A percentile compares a stretch with the other conserved stretches of the same genome.
Conservation (phyloP, 1,140 invertebrate genomes). For the Drosophila carrolli region DNA sequence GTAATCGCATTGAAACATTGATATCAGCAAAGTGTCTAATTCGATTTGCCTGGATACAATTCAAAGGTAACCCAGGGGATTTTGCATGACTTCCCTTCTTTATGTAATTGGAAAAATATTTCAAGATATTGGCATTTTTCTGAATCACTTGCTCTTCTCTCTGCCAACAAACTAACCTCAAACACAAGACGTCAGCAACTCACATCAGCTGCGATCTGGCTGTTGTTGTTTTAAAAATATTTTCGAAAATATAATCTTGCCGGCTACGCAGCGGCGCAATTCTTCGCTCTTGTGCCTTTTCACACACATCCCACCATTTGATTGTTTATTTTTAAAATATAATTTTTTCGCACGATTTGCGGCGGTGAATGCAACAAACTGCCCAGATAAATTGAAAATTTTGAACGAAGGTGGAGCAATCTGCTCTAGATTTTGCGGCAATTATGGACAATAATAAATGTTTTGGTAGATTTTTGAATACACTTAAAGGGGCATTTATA, state of each 20-base stretch:
- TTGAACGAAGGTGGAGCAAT: conserved; percentile 6
- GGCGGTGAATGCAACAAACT: conserved; percentile 21
- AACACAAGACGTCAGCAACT: conserved; percentile 43
- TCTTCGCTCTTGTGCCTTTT: conserved; percentile 8
- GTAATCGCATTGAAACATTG: conserved; percentile 56
- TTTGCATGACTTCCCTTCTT: conserved; percentile 8
- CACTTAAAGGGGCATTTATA: not conserved
- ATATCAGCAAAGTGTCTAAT: conserved; percentile 44
- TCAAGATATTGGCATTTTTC: conserved; percentile 11
- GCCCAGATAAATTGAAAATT: conserved; percentile 8
- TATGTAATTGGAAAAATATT: conserved; percentile 44
- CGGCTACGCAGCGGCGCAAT: conserved; percentile 50
- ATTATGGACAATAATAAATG: not conserved
- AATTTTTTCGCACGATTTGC: conserved; percentile 71
- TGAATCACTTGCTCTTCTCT: not conserved
- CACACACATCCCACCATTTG: conserved; percentile 24
- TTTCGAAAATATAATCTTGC: conserved; percentile 72
- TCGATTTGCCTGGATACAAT: conserved; percentile 12
- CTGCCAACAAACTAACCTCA: conserved; percentile 31
- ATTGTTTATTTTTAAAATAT: conserved; percentile 81
- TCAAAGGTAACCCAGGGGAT: conserved; percentile 3
- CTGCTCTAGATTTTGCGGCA: conserved; percentile 7
- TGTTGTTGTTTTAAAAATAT: conserved; percentile 73
- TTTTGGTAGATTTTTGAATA: too few relatives aligned
- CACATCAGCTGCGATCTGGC: conserved; percentile 35